Conservation (phyloP, 2,113 vertebrate species). For the Ranitomeya variabilis region DNA sequence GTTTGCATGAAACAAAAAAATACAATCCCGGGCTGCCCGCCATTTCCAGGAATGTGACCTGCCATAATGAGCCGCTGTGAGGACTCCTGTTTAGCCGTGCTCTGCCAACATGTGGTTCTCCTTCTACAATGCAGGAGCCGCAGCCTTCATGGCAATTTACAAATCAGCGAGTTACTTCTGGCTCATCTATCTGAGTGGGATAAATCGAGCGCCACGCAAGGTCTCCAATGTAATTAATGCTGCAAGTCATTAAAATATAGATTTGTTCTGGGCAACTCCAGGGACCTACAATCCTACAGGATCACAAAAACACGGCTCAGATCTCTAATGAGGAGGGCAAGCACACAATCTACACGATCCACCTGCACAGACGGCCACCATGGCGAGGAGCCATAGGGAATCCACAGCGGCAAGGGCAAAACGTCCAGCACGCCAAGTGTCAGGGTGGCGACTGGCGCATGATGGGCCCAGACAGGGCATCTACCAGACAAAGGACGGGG, state of each 20-base stretch:
- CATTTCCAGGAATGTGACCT: not conserved
- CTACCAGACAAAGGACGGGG: too few relatives aligned
- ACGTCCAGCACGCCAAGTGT: too few relatives aligned
- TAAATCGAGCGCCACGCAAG: not conserved
- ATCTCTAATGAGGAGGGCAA: not conserved
- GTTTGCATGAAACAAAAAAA: not conserved
- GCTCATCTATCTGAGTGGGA: not conserved
- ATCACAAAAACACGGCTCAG: not conserved
- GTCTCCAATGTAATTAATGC: constrained; percentile 13
- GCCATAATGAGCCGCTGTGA: constrained; percentile 12
- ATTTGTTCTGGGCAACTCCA: not conserved
- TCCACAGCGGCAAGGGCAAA: not conserved
- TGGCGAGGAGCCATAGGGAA: not conserved
- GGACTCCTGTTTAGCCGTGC: constrained; percentile 16
- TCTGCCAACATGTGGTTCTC: constrained; percentile 24
- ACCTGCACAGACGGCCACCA: not conserved
- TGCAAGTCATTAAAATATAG: constrained; percentile 1
- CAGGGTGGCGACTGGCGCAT: too few relatives aligned
- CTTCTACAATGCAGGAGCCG: constrained; percentile 9
- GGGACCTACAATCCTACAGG: not conserved
- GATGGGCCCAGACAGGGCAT: too few relatives aligned
- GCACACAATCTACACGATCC: not conserved
- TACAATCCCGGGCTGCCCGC: not conserved
- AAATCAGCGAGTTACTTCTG: not conserved
- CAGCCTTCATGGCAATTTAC: constrained; percentile 15